Evolutionary conservation across 2,797 vertebrate species (phyloP).

Genomic region (Pangasius larnaudii): DNA sequence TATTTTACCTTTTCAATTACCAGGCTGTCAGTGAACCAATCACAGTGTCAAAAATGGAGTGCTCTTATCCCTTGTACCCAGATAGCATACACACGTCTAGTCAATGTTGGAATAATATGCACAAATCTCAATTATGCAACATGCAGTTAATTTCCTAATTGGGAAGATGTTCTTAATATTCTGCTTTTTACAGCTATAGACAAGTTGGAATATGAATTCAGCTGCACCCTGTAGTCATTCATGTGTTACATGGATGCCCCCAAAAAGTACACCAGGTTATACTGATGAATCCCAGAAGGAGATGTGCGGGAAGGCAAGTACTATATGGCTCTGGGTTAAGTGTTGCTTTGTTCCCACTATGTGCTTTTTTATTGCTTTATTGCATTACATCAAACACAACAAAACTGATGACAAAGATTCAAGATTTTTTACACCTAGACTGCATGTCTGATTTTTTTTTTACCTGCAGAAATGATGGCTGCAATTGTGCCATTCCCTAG

Average conservation of each 20-base stretch:
- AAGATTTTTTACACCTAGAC: no score
- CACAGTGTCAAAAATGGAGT: no score
- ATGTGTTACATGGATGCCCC: neutral
- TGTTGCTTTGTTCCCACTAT: neutral
- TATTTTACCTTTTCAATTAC: no score
- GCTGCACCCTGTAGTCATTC: neutral
- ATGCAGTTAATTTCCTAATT: neutral
- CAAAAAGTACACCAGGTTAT: neutral
- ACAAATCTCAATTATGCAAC: neutral
- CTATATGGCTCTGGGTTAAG: neutral
- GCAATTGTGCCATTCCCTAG: no score
- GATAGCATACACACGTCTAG: no score
- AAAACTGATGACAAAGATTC: neutral
- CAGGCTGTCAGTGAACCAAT: no score
- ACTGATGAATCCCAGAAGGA: neutral
- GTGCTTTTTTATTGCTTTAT: neutral
- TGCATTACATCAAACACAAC: neutral
- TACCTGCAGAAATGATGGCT: neutral
- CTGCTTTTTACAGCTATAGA: neutral
- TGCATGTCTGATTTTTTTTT: neutral
- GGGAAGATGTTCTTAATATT: neutral
- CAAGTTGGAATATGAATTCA: neutral
- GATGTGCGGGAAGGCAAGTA: neutral
- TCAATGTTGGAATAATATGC: no score
- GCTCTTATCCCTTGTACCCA: no score